Percentiles rank a stretch among this genome's conserved stretches.
phyloP scores from a whole-genome alignment of 1,140 invertebrate species.

The Cotesia typhae region DNA sequence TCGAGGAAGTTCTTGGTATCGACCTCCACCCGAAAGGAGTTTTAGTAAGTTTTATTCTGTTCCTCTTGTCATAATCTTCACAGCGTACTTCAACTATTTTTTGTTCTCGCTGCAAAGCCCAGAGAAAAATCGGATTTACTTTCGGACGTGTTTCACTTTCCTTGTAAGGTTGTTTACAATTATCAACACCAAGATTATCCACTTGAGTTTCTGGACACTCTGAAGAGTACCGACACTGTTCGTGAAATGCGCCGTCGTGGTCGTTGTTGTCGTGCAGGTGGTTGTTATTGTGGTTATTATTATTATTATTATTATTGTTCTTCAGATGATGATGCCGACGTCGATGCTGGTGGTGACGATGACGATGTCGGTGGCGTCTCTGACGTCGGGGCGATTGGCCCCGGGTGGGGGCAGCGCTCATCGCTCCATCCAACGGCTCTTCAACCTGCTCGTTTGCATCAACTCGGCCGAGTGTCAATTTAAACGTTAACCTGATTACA shows the following conservation, averaged over 20 bases:
- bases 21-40: slow-evolving; percentile 82
- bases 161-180: slow-evolving; percentile 14
- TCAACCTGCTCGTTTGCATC: slow-evolving; percentile 21
- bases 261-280: slow-evolving; percentile 40
- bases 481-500: slow-evolving; percentile 26
- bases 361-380: slow-evolving; percentile 54
- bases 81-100: slow-evolving; percentile 82
- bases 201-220: slow-evolving; percentile 28
- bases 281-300: slow-evolving; percentile 39
- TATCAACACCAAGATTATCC: slow-evolving; percentile 29
- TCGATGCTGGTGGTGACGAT: slow-evolving; percentile 51
- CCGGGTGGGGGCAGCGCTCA: slow-evolving; percentile 63
- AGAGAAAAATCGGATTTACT: slow-evolving; percentile 82
- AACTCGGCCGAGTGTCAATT: slow-evolving; percentile 19
- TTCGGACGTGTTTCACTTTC: slow-evolving; percentile 64
- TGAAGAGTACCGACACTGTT: slow-evolving; percentile 12
- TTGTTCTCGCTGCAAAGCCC: slow-evolving; percentile 80
- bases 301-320: slow-evolving; percentile 32
- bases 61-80: slow-evolving; percentile 85
- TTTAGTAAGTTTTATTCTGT: slow-evolving; percentile 81
- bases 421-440: slow-evolving; percentile 61
- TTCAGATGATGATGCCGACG: slow-evolving; percentile 41
- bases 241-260: slow-evolving; percentile 28
- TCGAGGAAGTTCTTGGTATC: slow-evolving; percentile 77
- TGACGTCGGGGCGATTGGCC: slow-evolving; percentile 64